Evolutionary conservation across 92 coral and sea anemone species (phyloP), one percentile per base, ranked within the genome.

Genomic region (Umimayanthus chanpuru): DNA sequence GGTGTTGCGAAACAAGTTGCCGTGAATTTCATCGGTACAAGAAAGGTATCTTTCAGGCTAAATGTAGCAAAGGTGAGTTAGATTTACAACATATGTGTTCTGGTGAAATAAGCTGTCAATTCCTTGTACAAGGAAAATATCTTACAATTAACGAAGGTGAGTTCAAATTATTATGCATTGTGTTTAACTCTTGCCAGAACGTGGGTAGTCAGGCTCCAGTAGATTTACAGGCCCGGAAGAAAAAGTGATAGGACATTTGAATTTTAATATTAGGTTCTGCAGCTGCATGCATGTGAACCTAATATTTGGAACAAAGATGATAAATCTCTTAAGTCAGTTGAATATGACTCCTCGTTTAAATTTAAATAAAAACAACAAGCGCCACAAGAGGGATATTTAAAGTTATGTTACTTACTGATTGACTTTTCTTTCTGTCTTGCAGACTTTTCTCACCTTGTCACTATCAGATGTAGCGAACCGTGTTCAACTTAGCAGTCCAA

Each of bases 391-490:
- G 11, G n/a, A 21, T 56, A 28, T 79, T 28, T 77, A 14, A 6
- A 70, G 78, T 23, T 32, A 30, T 65, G 47, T 4, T 25, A 50
- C n/a, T n/a, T n/a, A n/a, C n/a, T n/a, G n/a, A n/a, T 74, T 23
- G 68, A 16, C 11, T 66, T 14, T 40, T 86, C 36, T 18, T 36
- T 55, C 29, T 89, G 70, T 73, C 29, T 93, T 80, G 21, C 92
- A 97, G 99, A 97, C 99, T 0, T 97, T 97, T 84, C 90, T 97
- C 41, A 97, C 99, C 21, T 93, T 97, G 71, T 97, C 99, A 5
- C 77, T 97, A 76, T 90, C 94, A 81, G 99, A 97, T 89, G 96
- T 97, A 92, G 96, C 99, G 41, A 97, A 93, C 90, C 93, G 99
- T 70, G 98, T 97, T 28, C 97, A 96, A 72, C 93, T 97, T 23